Evolutionary conservation across 2,113 vertebrate genomes (phyloP).

Genomic region (Notiomystis cincta): DNA sequence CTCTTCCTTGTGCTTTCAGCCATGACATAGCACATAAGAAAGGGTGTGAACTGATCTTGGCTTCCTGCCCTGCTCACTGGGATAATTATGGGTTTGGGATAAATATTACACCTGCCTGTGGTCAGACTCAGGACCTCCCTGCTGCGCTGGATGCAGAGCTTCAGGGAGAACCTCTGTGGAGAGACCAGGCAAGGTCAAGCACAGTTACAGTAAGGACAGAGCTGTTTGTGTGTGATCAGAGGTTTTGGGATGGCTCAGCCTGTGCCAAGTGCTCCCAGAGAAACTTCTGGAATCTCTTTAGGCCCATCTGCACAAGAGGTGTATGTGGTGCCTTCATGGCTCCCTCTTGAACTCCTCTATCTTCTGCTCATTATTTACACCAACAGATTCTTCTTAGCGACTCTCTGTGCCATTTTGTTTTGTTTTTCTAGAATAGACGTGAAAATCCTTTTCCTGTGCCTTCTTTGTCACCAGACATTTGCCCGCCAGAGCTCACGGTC

Average conservation of each 20-base stretch:
- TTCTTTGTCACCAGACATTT: conserved; percentile 78
- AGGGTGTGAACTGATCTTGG: neutral
- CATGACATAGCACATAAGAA: neutral
- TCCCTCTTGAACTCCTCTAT: neutral
- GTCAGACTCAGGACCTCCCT: neutral
- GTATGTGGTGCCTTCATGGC: neutral
- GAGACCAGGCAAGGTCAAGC: neutral
- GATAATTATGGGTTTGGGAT: neutral
- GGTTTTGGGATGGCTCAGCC: neutral
- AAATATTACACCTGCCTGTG: neutral
- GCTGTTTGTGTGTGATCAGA: rapidly evolving
- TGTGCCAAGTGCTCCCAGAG: neutral
- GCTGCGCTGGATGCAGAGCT: neutral
- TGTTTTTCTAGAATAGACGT: conserved; percentile 72
- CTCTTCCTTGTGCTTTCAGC: neutral
- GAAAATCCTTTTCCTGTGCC: conserved; percentile 76
- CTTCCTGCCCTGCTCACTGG: neutral
- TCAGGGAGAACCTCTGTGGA: neutral
- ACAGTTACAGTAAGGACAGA: neutral
- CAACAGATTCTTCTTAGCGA: neutral
- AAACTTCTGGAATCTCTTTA: neutral
- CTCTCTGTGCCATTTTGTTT: neutral
- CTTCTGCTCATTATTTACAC: neutral
- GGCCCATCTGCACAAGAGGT: neutral
- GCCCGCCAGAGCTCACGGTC: conserved; percentile 78